Percentiles rank a stretch among this genome's conserved stretches.
phyloP scores from a whole-genome alignment of 2,113 vertebrate genomes.

The sheep (Ovis aries) region ARS-UI_Ramb_v3.0 NC_056064.1:1481501-1482000 shows the following conservation, averaged over 20 bases:
- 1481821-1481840: not conserved
- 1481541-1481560: not conserved
- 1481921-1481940: not conserved
- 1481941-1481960: not conserved
- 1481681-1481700: not conserved
- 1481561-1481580: not conserved
- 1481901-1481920: not conserved
- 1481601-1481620: fast-evolving
- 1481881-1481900: not conserved
- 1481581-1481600: not conserved
- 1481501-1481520: not conserved
- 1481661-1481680: not conserved
- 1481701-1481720: not conserved
- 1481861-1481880: not conserved
- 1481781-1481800: not conserved
- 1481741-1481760: not conserved
- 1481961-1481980: not conserved
- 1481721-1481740: not conserved
- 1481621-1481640: not conserved
- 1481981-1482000: not conserved
- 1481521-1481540: not conserved
- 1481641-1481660: not conserved
- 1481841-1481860: not conserved
- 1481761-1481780: not conserved
- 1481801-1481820: not conserved